Evolutionary conservation across 2,113 vertebrate genomes (phyloP), one percentile per base, ranked within the genome.

Genomic region (Trachemys scripta): DNA sequence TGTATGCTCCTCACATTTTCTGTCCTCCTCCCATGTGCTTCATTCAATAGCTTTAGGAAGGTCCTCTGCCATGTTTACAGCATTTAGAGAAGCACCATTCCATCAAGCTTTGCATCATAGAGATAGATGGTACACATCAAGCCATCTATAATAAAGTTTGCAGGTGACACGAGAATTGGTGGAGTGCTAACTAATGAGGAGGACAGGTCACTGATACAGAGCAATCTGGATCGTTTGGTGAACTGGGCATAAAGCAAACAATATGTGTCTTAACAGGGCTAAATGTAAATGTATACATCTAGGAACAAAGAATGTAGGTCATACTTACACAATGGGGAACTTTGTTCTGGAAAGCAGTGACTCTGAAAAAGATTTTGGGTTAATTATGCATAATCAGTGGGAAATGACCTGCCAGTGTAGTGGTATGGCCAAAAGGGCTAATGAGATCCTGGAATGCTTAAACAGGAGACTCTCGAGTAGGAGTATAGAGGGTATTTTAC

Each of bases 61-160:
- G 96, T 95, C 96, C 89, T 97, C 96, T 97, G 97, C 95, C 92
- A 97, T 95, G 95, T 97, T 96, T 94, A 92, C 90, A 85, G 95
- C 80, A 95, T 95, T 90, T 72, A 97, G 94, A 96, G 92, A 97
- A 91, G 94, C 89, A 94, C 93, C 93, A 88, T 94, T 47, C 85
- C 87, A 95, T 49, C 0, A 0, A 97, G 96, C 92, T 85, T 92
- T 81, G 97, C 92, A 97, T 97, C 96, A 97, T 72, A 65, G 31
- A 65, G 31, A 17, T 65, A 65, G 62, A 65, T 35, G 59, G 59
- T 62, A 16, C 29, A 62, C 31, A 31, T 62, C 17, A 17, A 65
- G 31, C 14, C 16, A 65, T 17, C 62, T 9, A 14, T 65, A 35
- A 65, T 65, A n/a, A 65, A 65, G 31, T 65, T 65, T 65, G 62